Percentiles rank a stretch among this genome's conserved stretches.
phyloP scores from a whole-genome alignment of 2,888 invertebrate species.

The Hydriomena furcata region DNA sequence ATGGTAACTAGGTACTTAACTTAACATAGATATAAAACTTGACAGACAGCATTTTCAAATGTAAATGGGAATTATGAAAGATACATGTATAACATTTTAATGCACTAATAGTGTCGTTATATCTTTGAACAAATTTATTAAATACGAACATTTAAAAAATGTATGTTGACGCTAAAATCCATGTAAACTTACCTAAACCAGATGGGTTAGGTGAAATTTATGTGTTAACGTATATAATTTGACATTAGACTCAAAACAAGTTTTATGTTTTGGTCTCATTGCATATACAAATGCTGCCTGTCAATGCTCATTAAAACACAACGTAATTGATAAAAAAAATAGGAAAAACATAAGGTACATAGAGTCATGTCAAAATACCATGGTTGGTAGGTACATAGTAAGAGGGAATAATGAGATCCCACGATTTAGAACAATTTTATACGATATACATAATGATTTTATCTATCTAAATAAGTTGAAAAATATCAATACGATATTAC shows the following conservation, averaged over 20 bases:
- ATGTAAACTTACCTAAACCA: too few relatives aligned
- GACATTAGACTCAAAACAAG: too few relatives aligned
- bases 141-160: too few relatives aligned
- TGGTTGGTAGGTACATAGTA: constrained; percentile 16
- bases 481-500: constrained; percentile 1
- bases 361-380: too few relatives aligned
- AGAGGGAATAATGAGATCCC: constrained; percentile 26
- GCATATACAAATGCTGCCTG: not conserved
- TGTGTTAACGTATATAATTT: too few relatives aligned
- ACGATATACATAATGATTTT: constrained; percentile 1
- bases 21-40: constrained; percentile 15
- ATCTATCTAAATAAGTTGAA: not conserved
- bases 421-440: constrained; percentile 10
- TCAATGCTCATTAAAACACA: constrained; percentile 8
- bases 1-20: constrained; percentile 31
- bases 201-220: too few relatives aligned
- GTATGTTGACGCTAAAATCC: too few relatives aligned
- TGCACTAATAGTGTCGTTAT: too few relatives aligned
- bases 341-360: constrained; percentile 6
- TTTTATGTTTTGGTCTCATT: too few relatives aligned
- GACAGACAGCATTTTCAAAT: constrained; percentile 4
- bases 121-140: too few relatives aligned
- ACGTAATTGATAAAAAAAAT: not conserved
- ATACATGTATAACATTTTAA: too few relatives aligned
- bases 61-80: too few relatives aligned